Evolutionary conservation across 2,113 vertebrate genomes (phyloP), one percentile per base, ranked within the genome.

Genomic region (Toxotes chatareus): DNA sequence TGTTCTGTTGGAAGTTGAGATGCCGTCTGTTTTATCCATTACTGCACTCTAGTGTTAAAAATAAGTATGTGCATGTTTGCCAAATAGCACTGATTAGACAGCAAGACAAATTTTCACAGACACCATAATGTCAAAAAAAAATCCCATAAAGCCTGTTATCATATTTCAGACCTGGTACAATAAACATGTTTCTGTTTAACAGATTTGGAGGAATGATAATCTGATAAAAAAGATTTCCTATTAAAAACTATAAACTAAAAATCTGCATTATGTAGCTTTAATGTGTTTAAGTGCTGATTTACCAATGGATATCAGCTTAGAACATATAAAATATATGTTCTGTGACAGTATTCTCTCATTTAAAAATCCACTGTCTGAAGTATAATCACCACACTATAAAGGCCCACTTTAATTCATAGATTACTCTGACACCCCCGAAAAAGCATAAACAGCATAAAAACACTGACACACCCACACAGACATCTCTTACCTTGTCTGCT

Each of bases 41-140:
- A 90, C 80, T 91, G 85, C 85, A 32, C 90, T 85, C 91, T 91
- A 90, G 87, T 86, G 91, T 79, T 86, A 7, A 17, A 83, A 72
- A 69, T 16, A 78, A 68, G 74, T 31, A 84, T 14, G 31, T 84
- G 77, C 78, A 82, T 12, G 56, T 40, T 44, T 77, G 17, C 3
- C 44, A 67, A 4, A 60, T n/a, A 11, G 42, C 3, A 46, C 2
- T 21, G 21, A 14, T 7, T 19, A 31, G 9, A 44, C 59, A 59
- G n/a, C n/a, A 66, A 42, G 34, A 31, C 19, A 36, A 46, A 1
- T 5, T 21, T 32, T 51, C 27, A 59, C 19, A 53, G 17, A 12
- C 27, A 63, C 10, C 7, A 19, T 16, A 31, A 80, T 23, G 78
- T 11, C 23, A 46, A 19, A 61, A 23, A 23, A 57, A 5, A 31